Conservation (phyloP, 92 coral and sea anemone genomes). For the Epizoanthus illoricatus region DNA sequence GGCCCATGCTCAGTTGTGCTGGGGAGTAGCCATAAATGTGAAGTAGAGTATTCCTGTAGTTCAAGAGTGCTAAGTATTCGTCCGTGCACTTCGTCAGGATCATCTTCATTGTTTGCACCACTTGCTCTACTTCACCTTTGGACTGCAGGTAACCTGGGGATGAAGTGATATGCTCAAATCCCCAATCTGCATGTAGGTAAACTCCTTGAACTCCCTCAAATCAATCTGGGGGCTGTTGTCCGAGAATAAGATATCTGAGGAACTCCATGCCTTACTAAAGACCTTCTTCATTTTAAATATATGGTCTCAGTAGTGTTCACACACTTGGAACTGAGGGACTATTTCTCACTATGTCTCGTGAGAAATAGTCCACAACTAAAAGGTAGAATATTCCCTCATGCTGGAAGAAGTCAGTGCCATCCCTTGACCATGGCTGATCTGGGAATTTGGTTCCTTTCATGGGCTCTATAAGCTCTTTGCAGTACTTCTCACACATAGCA, state of each 20-base stretch:
- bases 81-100: background rate
- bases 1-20: background rate
- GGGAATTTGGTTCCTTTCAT: background rate
- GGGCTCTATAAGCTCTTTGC: background rate
- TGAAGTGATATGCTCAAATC: background rate
- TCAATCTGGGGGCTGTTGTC: conserved; percentile 50
- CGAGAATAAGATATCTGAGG: conserved; percentile 41
- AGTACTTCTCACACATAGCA: conserved; percentile 19
- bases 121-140: conserved; percentile 7
- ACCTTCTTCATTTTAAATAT: conserved; percentile 32
- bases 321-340: too few species aligned
- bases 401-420: too few species aligned
- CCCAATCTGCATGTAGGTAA: conserved; percentile 33
- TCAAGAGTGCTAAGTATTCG: too few species aligned
- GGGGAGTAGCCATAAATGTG: conserved; percentile 23
- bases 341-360: too few species aligned
- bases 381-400: too few species aligned
- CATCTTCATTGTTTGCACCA: conserved; percentile 43
- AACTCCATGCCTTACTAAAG: conserved; percentile 42
- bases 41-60: background rate
- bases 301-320: background rate
- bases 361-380: too few species aligned
- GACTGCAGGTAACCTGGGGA: background rate
- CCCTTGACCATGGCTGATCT: too few species aligned
- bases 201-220: conserved; percentile 33